A percentile compares a stretch with the other conserved stretches of the same genome.
These are phyloP conservation scores for Neosalanx taihuensis DNA, from an alignment of 2,797 vertebrate species.

Conservation along the genomic window DNA sequence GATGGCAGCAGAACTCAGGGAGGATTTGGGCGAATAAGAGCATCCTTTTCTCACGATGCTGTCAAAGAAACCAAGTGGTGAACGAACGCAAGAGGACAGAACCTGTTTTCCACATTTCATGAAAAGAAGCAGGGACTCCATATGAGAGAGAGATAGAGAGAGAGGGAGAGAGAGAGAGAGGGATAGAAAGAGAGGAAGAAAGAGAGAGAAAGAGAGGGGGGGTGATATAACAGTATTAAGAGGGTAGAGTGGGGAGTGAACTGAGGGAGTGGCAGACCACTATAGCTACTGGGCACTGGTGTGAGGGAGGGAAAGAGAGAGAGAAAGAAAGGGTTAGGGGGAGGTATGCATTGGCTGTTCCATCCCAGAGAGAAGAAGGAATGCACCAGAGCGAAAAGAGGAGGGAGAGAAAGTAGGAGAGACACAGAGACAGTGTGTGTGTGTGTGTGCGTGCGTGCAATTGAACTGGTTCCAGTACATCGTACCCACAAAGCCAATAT, in stretches of 20 bases:
- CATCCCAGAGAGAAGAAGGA: conserved; percentile 64
- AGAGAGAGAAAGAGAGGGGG: too few species aligned
- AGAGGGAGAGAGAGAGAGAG: too few species aligned
- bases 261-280: neutral
- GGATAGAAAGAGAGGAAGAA: too few species aligned
- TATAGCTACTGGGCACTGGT: neutral
- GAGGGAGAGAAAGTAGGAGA: conserved; percentile 22
- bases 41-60: neutral
- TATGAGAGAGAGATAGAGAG: too few species aligned
- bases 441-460: neutral
- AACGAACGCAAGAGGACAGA: neutral
- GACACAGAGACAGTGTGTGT: neutral
- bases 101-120: neutral
- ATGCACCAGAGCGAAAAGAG: conserved; percentile 61
- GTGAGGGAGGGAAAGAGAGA: conserved; percentile 31
- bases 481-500: too few species aligned
- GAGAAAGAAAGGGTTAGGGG: conserved; percentile 23
- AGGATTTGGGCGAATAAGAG: neutral
- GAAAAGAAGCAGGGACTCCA: neutral
- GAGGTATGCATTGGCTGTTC: conserved; percentile 52
- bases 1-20: neutral
- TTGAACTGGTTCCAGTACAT: neutral
- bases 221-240: too few species aligned
- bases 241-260: neutral
- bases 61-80: neutral